These are phyloP conservation scores for Scaptomyza pallida DNA, from an alignment of 1,140 invertebrate genomes.

Conservation along the genomic window DNA sequence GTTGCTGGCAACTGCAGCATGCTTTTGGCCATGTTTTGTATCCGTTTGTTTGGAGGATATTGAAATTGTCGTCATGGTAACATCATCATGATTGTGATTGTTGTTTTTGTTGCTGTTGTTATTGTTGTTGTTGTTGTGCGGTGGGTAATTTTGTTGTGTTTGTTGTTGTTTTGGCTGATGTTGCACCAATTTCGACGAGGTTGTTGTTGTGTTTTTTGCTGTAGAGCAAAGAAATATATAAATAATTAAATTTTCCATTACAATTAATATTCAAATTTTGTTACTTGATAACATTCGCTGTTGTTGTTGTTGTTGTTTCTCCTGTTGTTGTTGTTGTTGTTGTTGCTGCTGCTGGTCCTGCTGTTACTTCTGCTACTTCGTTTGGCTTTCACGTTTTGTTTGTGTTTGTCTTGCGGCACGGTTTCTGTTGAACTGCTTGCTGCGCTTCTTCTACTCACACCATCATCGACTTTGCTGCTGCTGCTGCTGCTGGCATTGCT, in stretches of 20 bases:
- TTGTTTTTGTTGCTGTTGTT: slow-evolving; percentile 37
- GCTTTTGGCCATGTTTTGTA: slow-evolving; percentile 28
- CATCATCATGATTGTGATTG: slow-evolving; percentile 49
- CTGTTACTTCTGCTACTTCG: slow-evolving; percentile 10
- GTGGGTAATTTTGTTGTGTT: slow-evolving; percentile 53
- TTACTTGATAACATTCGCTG: slow-evolving; percentile 53
- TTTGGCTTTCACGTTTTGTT: slow-evolving; percentile 58
- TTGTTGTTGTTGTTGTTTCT: slow-evolving; percentile 36
- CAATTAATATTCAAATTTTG: not conserved
- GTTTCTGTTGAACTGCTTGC: slow-evolving; percentile 45
- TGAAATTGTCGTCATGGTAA: slow-evolving; percentile 44
- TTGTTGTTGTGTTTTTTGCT: slow-evolving; percentile 43
- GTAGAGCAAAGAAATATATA: slow-evolving; percentile 24
- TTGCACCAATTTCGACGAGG: slow-evolving; percentile 22
- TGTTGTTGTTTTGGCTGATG: slow-evolving; percentile 41
- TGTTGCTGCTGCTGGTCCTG: slow-evolving; percentile 26
- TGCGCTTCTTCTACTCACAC: slow-evolving; percentile 34
- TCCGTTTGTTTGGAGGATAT: slow-evolving; percentile 58
- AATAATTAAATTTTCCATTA: slow-evolving; percentile 21
- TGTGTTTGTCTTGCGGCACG: slow-evolving; percentile 53
- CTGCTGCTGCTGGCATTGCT: slow-evolving; percentile 51
- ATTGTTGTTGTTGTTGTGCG: slow-evolving; percentile 37
- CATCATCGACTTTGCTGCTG: slow-evolving; percentile 37
- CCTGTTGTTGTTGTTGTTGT: slow-evolving; percentile 37
- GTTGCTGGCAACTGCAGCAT: slow-evolving; percentile 9